Percentiles rank a stretch among this genome's conserved stretches.
Conservation (phyloP, 2,797 vertebrate species). For the Echiichthys vipera region DNA sequence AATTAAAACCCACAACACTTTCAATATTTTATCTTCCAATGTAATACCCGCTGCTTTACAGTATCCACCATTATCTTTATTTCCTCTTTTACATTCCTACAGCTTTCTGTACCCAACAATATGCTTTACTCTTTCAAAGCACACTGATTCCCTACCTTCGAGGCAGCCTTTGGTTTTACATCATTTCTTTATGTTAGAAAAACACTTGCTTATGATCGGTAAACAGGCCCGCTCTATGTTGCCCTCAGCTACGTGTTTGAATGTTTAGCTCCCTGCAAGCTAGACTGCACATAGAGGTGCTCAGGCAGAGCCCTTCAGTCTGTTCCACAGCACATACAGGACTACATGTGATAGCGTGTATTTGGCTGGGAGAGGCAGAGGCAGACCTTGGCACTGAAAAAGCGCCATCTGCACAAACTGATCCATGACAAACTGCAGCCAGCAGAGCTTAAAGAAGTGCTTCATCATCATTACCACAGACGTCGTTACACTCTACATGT, state of each 20-base stretch:
- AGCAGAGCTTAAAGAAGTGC: constrained; percentile 37
- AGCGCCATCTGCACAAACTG: constrained; percentile 42
- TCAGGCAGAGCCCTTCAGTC: background rate
- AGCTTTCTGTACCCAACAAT: background rate
- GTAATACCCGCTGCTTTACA: background rate
- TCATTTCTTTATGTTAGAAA: background rate
- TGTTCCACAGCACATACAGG: background rate
- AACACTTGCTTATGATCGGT: background rate
- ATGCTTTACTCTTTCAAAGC: background rate
- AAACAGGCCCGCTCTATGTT: background rate
- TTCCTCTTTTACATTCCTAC: background rate
- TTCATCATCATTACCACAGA: constrained; percentile 50
- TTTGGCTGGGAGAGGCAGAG: constrained; percentile 13
- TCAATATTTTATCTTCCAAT: background rate
- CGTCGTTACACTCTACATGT: constrained; percentile 17
- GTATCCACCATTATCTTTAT: background rate
- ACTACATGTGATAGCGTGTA: background rate
- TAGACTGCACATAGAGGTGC: background rate
- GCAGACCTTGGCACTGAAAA: constrained; percentile 9
- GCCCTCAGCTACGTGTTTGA: background rate
- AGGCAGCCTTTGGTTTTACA: background rate
- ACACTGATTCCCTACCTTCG: background rate
- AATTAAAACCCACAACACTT: background rate
- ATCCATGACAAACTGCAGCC: constrained; percentile 41
- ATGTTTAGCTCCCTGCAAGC: background rate